A percentile compares a stretch with the other conserved stretches of the same genome.
Evolutionary conservation across 2,797 vertebrate species (phyloP).

Genomic region (Scleropages formosus): DNA sequence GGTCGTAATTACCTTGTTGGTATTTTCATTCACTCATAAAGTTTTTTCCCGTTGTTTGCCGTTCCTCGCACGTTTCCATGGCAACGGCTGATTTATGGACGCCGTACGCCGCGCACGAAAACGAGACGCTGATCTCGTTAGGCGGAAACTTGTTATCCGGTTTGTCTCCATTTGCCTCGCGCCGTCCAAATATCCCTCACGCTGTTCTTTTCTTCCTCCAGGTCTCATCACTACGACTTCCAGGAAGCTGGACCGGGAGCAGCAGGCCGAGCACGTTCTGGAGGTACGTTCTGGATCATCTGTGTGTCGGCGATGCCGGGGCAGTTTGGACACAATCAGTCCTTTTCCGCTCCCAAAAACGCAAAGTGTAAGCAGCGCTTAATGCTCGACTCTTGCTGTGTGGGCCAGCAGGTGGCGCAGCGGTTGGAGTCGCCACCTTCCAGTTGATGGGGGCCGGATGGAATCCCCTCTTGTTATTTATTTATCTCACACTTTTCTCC

Average conservation of each 20-base stretch:
- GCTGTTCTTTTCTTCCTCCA: constrained; percentile 52
- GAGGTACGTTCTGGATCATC: constrained; percentile 70
- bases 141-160: neutral
- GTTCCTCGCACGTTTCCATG: neutral
- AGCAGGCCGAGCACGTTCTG: constrained; percentile 87
- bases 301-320: neutral
- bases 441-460: no score
- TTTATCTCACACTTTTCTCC: no score
- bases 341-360: neutral
- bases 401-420: no score
- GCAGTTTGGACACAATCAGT: neutral
- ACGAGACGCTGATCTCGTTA: neutral
- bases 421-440: no score
- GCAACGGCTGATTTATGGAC: neutral
- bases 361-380: neutral
- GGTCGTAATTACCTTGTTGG: constrained; percentile 41
- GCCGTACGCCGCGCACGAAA: neutral
- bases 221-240: constrained; percentile 90
- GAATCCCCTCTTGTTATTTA: no score
- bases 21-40: constrained; percentile 28
- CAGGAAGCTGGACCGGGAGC: constrained; percentile 88
- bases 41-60: neutral
- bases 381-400: neutral
- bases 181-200: no score
- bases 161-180: neutral